Base-by-base conservation (phyloP, 2,888 invertebrate species). In the Epinotia bilunana region DNA sequence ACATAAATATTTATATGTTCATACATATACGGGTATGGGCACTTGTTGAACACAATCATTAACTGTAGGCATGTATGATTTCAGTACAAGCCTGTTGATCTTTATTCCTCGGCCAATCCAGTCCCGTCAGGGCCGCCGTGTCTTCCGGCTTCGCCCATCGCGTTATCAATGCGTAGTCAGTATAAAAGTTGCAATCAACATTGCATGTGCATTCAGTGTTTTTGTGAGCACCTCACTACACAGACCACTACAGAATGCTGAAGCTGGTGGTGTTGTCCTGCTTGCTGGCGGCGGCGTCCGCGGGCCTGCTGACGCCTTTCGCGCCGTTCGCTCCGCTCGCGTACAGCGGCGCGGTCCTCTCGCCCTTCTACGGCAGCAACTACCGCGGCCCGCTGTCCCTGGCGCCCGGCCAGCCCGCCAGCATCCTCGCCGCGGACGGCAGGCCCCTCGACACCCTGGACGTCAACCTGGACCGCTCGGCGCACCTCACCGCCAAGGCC, bases 191-290 rank as follows among this genome's bases (percentile, higher is more conserved):
- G 77, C 75, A 73, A 79, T 83, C 80, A 78, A 77, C 78, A 64
- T 72, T 77, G 76, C 73, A 79, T 79, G 74, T 77, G 85, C 83
- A 93, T 93, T 23, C 91, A 93, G 91, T 92, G 84, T 88, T 87
- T 82, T 80, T 83, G 79, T 84, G 81, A 81, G 72, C 81, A 85
- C 81, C 83, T 81, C 83, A 69, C 89, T 90, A 91, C 91, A 93
- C 93, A 93, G 92, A 91, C 92, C 91, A 87, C 85, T 86, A 82
- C 88, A 91, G 83, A 81, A 94, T 94, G 94, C 86, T 93, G 88
- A 93, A 93, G 86, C 88, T 94, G 94, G 95, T 95, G 94, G 95
- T 95, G 89, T 95, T 96, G 91, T 95, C 94, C 85, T 95, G 95
- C 90, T 86, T 95, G 82, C 81, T 95, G 88, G 95, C 95, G 80